Conservation (phyloP, 1,140 invertebrate genomes). For the Drosophila littoralis region DNA sequence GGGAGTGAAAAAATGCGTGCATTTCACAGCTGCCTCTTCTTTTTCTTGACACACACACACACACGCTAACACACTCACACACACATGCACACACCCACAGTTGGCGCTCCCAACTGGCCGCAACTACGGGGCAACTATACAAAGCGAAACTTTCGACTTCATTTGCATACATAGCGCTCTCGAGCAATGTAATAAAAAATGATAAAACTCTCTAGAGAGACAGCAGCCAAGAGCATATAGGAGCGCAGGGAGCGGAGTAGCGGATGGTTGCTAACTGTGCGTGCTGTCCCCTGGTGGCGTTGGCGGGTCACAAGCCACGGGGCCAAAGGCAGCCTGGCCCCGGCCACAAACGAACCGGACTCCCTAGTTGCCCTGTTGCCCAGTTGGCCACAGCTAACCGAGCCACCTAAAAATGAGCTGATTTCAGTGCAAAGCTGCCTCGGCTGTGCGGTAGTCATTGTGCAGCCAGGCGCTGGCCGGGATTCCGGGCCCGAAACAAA, state of each 20-base stretch:
- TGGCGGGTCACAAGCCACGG: slow-evolving; percentile 47
- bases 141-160: slow-evolving; percentile 81
- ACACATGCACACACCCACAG: neutral
- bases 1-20: neutral
- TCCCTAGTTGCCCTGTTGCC: slow-evolving; percentile 36
- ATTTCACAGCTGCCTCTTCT: too few relatives aligned
- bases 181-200: slow-evolving; percentile 82
- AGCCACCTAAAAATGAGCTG: slow-evolving; percentile 72
- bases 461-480: slow-evolving; percentile 38
- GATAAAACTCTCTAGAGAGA: slow-evolving; percentile 78
- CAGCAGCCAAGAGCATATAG: slow-evolving; percentile 12
- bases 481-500: slow-evolving; percentile 70
- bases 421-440: slow-evolving; percentile 67
- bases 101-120: slow-evolving; percentile 48
- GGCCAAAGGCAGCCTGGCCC: slow-evolving; percentile 38
- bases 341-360: slow-evolving; percentile 57
- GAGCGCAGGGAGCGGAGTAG: neutral
- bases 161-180: slow-evolving; percentile 83
- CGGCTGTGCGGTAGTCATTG: slow-evolving; percentile 64
- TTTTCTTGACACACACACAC: neutral
- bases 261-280: slow-evolving; percentile 57
- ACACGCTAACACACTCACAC: neutral
- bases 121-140: slow-evolving; percentile 69
- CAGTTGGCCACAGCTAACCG: slow-evolving; percentile 35
- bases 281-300: slow-evolving; percentile 56